Percentiles rank a stretch among this genome's conserved stretches.
Evolutionary conservation across 2,797 vertebrate species (phyloP).

Genomic region (Chloroceryle amazona): DNA sequence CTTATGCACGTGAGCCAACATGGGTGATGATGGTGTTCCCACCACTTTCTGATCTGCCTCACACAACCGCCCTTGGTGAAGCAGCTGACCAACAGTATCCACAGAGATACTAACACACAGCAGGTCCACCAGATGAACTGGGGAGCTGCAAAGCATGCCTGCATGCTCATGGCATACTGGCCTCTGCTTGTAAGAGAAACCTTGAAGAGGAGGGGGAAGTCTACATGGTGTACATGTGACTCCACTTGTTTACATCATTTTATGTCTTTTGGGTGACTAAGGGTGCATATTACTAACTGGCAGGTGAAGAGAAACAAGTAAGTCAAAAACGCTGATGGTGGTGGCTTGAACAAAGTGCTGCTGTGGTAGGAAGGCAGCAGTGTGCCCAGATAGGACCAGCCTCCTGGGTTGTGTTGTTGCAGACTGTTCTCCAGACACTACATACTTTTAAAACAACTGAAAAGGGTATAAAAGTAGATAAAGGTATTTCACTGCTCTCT

Average conservation of each 20-base stretch:
- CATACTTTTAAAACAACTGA: neutral
- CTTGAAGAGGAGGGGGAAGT: neutral
- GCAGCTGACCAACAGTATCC: neutral
- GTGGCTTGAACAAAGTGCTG: neutral
- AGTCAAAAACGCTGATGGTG: neutral
- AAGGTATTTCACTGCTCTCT: neutral
- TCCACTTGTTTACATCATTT: neutral
- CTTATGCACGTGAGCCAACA: rapidly evolving
- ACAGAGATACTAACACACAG: neutral
- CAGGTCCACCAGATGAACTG: rapidly evolving
- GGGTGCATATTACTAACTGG: neutral
- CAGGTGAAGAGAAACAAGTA: neutral
- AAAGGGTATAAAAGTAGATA: neutral
- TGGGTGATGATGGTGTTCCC: rapidly evolving
- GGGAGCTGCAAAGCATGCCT: neutral
- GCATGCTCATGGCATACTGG: rapidly evolving
- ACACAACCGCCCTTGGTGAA: neutral
- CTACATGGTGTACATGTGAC: rapidly evolving
- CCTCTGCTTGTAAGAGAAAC: neutral
- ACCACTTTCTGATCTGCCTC: neutral
- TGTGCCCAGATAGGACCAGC: neutral
- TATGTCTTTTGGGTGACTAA: neutral
- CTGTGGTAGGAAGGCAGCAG: neutral
- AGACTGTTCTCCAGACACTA: neutral
- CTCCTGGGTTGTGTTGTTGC: neutral